A percentile compares a stretch with the other conserved stretches of the same genome.
phyloP scores from a whole-genome alignment of 2,797 vertebrate genomes.

The Thalassophryne amazonica region DNA sequence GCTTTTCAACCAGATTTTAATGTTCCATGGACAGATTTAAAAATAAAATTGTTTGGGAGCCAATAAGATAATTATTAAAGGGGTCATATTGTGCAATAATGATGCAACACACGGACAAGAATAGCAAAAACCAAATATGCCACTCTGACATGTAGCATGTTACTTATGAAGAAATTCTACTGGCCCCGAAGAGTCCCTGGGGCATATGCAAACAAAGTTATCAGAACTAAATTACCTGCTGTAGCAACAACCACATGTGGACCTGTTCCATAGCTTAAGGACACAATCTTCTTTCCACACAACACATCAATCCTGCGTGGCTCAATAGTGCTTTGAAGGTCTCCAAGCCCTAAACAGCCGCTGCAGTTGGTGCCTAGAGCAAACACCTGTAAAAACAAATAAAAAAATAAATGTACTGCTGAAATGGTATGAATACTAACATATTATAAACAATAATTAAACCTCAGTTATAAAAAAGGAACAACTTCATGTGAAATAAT shows the following conservation, averaged over 20 bases:
- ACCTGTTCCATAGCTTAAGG: conserved; percentile 95
- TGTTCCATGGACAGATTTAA: too few relatives aligned
- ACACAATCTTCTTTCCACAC: conserved; percentile 93
- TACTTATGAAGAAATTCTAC: conserved; percentile 4
- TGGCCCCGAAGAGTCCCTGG: conserved; percentile 3
- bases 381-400: conserved; percentile 83
- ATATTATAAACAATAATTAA: neutral
- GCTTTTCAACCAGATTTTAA: too few relatives aligned
- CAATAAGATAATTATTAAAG: too few relatives aligned
- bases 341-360: conserved; percentile 93
- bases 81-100: too few relatives aligned
- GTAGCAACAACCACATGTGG: conserved; percentile 93
- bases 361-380: conserved; percentile 95
- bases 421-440: neutral
- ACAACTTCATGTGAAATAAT: too few relatives aligned
- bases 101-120: too few relatives aligned
- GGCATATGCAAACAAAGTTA: conserved; percentile 21
- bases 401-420: conserved; percentile 18
- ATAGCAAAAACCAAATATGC: too few relatives aligned
- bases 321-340: conserved; percentile 92
- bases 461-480: too few relatives aligned
- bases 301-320: conserved; percentile 88
- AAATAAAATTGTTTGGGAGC: too few relatives aligned
- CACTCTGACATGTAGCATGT: neutral
- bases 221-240: conserved; percentile 77